These are phyloP conservation scores for Eidolon dupreanum DNA, from an alignment of 2,797 vertebrate species.

Conservation along the genomic window DNA sequence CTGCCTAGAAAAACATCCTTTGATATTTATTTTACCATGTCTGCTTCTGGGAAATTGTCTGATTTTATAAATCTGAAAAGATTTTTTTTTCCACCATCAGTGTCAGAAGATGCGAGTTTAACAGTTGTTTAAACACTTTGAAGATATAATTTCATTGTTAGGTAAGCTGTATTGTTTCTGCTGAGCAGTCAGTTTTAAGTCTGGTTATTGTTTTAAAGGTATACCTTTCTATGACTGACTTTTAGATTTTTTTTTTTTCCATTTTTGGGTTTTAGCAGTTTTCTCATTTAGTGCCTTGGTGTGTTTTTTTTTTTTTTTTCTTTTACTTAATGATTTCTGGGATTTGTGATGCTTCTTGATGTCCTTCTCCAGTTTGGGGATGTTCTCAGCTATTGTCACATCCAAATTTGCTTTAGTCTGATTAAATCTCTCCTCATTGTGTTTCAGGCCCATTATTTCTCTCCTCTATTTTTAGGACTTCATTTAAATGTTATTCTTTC, in stretches of 20 bases:
- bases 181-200: neutral
- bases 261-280: neutral
- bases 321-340: neutral
- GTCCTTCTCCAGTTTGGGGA: neutral
- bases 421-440: neutral
- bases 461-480: neutral
- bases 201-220: neutral
- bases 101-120: neutral
- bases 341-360: neutral
- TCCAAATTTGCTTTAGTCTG: neutral
- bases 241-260: neutral
- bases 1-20: neutral
- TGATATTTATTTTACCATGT: constrained; percentile 13
- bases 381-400: neutral
- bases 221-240: neutral
- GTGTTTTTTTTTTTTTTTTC: constrained; percentile 16
- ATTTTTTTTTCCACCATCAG: neutral
- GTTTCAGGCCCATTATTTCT: neutral
- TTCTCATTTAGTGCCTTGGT: neutral
- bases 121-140: neutral
- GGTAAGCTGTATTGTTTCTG: neutral
- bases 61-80: neutral
- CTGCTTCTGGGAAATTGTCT: neutral
- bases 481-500: neutral
- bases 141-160: neutral